phyloP scores from a whole-genome alignment of 2,888 invertebrate species.

The Pecten maximus region DNA sequence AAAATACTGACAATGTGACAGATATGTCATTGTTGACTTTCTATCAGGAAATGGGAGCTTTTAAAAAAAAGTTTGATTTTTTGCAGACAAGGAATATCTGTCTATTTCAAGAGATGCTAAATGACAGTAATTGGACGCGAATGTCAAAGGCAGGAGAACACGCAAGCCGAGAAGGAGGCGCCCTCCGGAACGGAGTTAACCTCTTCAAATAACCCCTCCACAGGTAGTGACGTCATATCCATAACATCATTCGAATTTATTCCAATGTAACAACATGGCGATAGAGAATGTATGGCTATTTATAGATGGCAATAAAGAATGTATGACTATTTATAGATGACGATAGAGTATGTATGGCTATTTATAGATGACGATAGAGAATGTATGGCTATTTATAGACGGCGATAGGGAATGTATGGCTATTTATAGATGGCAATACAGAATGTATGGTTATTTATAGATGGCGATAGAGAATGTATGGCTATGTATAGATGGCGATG shows the following conservation, averaged over 20 bases:
- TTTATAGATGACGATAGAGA: no score
- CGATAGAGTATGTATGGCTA: no score
- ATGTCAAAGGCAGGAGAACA: slow-evolving; percentile 26
- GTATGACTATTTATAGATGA: no score
- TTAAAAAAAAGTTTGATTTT: slow-evolving; percentile 29
- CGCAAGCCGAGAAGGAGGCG: slow-evolving; percentile 20
- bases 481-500: no score
- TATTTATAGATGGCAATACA: no score
- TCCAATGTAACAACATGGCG: neutral
- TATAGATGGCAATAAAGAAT: no score
- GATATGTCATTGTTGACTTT: slow-evolving; percentile 22
- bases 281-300: no score
- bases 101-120: slow-evolving; percentile 20
- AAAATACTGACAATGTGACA: slow-evolving; percentile 27
- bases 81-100: slow-evolving; percentile 33
- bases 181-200: slow-evolving; percentile 13
- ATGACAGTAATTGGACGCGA: slow-evolving; percentile 12
- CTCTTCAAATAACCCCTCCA: neutral
- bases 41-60: slow-evolving; percentile 20
- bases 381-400: no score
- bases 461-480: no score
- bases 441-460: no score
- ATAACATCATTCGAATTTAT: neutral
- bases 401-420: no score
- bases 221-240: neutral